Conservation (phyloP, 2,888 invertebrate species). For the Amiota minor region DNA sequence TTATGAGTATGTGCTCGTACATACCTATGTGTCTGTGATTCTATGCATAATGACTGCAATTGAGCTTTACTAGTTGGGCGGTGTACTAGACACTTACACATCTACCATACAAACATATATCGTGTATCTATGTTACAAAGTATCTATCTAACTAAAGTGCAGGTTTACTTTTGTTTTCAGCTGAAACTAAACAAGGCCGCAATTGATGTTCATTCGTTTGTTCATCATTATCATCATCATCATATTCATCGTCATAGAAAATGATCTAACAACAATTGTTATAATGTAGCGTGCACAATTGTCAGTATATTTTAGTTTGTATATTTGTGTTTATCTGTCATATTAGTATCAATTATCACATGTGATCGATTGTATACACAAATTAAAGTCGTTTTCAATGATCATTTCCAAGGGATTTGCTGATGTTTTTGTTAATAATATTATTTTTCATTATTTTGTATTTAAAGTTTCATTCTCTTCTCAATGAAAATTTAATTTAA, state of each 20-base stretch:
- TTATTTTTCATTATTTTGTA: too few relatives aligned
- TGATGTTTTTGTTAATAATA: too few relatives aligned
- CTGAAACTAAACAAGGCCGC: background rate
- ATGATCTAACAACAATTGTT: conserved; percentile 18
- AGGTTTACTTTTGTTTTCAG: background rate
- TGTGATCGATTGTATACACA: conserved; percentile 4
- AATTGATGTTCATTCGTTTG: background rate
- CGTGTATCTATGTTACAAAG: too few relatives aligned
- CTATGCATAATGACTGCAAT: conserved; percentile 10
- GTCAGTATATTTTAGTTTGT: background rate
- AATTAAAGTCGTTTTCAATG: too few relatives aligned
- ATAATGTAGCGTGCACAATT: conserved; percentile 1
- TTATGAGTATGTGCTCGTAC: background rate
- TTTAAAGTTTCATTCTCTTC: too few relatives aligned
- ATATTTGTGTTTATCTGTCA: background rate
- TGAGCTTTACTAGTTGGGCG: background rate
- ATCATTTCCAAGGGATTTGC: too few relatives aligned
- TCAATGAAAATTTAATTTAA: too few relatives aligned
- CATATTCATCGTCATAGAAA: conserved; percentile 13
- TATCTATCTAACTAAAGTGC: too few relatives aligned
- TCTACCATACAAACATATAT: too few relatives aligned
- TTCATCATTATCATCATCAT: background rate
- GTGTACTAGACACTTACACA: background rate
- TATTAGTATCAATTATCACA: conserved; percentile 21
- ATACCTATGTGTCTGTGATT: background rate